Evolutionary conservation across 2,888 invertebrate species (phyloP).

Genomic region (Drosophila cyrtoloma): DNA sequence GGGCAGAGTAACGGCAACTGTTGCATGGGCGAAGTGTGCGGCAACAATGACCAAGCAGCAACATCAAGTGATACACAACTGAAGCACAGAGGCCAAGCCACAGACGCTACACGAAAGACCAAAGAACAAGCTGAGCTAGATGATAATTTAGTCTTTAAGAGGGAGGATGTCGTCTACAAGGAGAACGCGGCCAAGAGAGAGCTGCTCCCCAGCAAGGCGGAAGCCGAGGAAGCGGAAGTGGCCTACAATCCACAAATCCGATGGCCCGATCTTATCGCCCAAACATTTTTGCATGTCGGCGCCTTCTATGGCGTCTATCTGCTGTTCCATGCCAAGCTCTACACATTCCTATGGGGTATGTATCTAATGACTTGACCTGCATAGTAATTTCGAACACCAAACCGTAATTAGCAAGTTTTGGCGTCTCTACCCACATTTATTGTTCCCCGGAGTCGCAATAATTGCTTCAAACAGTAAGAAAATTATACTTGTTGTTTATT

Average conservation of each 20-base stretch:
- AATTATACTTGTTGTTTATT: constrained; percentile 13
- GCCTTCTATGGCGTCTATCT: constrained; percentile 90
- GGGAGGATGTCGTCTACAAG: constrained; percentile 82
- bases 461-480: constrained; percentile 47
- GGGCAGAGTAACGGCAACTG: constrained; percentile 41
- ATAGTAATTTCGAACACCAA: background rate
- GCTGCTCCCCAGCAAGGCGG: constrained; percentile 5
- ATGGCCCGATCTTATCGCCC: constrained; percentile 91
- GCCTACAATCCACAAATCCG: constrained; percentile 88
- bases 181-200: constrained; percentile 44
- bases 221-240: constrained; percentile 47
- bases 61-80: constrained; percentile 35
- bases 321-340: constrained; percentile 87
- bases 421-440: background rate
- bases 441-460: constrained; percentile 30
- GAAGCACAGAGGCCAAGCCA: constrained; percentile 55
- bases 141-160: constrained; percentile 77
- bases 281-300: constrained; percentile 89
- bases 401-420: constrained; percentile 48
- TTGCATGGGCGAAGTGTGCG: constrained; percentile 39
- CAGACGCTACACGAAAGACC: constrained; percentile 52
- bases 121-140: constrained; percentile 48
- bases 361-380: constrained; percentile 58
- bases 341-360: constrained; percentile 91
- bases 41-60: constrained; percentile 4